phyloP scores from a whole-genome alignment of 2,797 vertebrate genomes.

The Mus minutoides region DNA sequence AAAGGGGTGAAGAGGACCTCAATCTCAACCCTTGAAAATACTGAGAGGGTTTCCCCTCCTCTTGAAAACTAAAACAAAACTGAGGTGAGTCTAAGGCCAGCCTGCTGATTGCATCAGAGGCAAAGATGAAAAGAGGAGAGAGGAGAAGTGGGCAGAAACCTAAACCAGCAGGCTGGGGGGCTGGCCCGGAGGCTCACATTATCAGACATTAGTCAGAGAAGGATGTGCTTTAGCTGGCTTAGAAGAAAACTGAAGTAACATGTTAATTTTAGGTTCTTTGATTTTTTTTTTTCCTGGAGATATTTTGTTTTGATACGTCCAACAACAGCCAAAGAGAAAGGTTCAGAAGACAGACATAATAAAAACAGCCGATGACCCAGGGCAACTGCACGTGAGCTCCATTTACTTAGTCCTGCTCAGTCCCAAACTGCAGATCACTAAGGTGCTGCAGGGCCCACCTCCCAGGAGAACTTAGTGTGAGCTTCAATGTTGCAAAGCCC shows the following conservation, averaged over 20 bases:
- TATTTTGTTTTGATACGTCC: constrained; percentile 82
- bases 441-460: background rate
- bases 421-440: background rate
- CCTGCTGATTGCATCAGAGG: constrained; percentile 83
- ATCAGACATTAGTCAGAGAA: constrained; percentile 84
- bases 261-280: constrained; percentile 77
- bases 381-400: constrained; percentile 58
- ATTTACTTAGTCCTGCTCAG: constrained; percentile 52
- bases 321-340: constrained; percentile 78
- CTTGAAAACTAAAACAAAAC: constrained; percentile 67
- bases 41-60: background rate
- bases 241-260: constrained; percentile 85
- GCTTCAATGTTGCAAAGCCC: background rate
- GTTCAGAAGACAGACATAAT: constrained; percentile 77
- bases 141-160: constrained; percentile 84
- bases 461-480: constrained; percentile 36
- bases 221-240: constrained; percentile 81
- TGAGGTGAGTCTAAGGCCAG: constrained; percentile 86
- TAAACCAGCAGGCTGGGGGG: constrained; percentile 85
- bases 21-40: constrained; percentile 69
- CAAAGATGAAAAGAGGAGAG: constrained; percentile 82
- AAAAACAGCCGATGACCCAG: constrained; percentile 72
- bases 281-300: constrained; percentile 83
- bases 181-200: constrained; percentile 82
- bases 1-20: constrained; percentile 21